Percentiles rank a stretch among this genome's conserved stretches.
phyloP scores from a whole-genome alignment of 1,140 invertebrate species.

The Penaeus indicus region DNA sequence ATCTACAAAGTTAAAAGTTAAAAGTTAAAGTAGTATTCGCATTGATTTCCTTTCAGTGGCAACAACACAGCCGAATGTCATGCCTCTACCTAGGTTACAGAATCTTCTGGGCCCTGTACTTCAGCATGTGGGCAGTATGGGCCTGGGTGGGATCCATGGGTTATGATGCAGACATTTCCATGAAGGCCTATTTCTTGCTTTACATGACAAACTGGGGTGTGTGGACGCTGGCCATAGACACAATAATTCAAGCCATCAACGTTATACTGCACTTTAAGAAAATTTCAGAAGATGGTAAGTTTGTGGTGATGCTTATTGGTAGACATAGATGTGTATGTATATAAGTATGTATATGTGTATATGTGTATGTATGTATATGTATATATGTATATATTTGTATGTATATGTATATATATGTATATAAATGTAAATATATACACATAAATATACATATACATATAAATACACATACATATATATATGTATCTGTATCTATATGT shows the following conservation, averaged over 20 bases:
- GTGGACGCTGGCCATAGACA: constrained; percentile 62
- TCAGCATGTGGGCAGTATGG: constrained; percentile 64
- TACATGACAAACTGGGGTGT: constrained; percentile 65
- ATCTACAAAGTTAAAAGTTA: background rate
- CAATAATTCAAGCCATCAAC: constrained; percentile 60
- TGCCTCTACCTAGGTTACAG: constrained; percentile 64
- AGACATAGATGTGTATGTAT: background rate
- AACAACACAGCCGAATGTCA: constrained; percentile 62
- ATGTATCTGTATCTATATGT: too few relatives aligned
- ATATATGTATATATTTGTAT: too few relatives aligned
- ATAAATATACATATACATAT: too few relatives aligned
- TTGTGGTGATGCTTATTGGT: background rate
- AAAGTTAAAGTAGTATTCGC: background rate
- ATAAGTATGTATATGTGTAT: background rate
- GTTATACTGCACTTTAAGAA: constrained; percentile 60
- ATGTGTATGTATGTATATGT: too few relatives aligned
- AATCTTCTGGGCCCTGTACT: constrained; percentile 65
- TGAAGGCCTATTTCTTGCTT: constrained; percentile 53
- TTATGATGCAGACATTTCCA: constrained; percentile 43
- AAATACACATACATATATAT: too few relatives aligned
- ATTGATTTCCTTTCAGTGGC: constrained; percentile 55
- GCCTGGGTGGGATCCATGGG: constrained; percentile 61
- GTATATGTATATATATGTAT: too few relatives aligned
- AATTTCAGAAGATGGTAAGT: constrained; percentile 64
- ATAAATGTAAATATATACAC: too few relatives aligned